Percentiles rank a stretch among this genome's conserved stretches.
Conservation (phyloP, 1,140 invertebrate species). For the Carposina sasakii region DNA sequence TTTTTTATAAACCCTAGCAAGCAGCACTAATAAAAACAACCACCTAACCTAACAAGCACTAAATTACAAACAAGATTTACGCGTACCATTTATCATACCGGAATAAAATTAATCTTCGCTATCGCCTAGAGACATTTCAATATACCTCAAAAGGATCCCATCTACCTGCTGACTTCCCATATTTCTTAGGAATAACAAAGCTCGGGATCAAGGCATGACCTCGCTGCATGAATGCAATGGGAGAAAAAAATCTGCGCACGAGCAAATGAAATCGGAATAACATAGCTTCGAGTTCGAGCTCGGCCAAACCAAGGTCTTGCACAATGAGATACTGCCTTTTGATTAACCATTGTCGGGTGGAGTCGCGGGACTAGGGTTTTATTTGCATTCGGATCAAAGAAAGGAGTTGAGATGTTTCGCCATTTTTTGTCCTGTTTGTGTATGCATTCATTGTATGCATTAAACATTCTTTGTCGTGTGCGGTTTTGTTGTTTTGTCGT, state of each 20-base stretch:
- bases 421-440: too few relatives aligned
- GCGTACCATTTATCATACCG: slow-evolving; percentile 48
- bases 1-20: too few relatives aligned
- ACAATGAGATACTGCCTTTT: slow-evolving; percentile 63
- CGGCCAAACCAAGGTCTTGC: slow-evolving; percentile 48
- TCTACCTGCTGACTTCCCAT: slow-evolving; percentile 32
- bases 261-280: slow-evolving; percentile 70
- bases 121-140: slow-evolving; percentile 59
- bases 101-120: slow-evolving; percentile 55
- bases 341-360: slow-evolving; percentile 62
- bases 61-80: slow-evolving; percentile 52
- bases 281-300: slow-evolving; percentile 37
- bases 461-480: too few relatives aligned
- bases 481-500: too few relatives aligned
- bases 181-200: not conserved
- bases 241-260: slow-evolving; percentile 44
- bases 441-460: too few relatives aligned
- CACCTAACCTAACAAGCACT: slow-evolving; percentile 36
- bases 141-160: slow-evolving; percentile 60
- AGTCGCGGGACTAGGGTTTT: slow-evolving; percentile 38
- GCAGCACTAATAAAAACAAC: too few relatives aligned
- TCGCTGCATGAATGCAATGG: slow-evolving; percentile 36
- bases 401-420: not conserved
- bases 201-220: slow-evolving; percentile 54
- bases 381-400: not conserved